Evolutionary conservation across 2,113 vertebrate genomes (phyloP).

Genomic region (Lepisosteus osseus): DNA sequence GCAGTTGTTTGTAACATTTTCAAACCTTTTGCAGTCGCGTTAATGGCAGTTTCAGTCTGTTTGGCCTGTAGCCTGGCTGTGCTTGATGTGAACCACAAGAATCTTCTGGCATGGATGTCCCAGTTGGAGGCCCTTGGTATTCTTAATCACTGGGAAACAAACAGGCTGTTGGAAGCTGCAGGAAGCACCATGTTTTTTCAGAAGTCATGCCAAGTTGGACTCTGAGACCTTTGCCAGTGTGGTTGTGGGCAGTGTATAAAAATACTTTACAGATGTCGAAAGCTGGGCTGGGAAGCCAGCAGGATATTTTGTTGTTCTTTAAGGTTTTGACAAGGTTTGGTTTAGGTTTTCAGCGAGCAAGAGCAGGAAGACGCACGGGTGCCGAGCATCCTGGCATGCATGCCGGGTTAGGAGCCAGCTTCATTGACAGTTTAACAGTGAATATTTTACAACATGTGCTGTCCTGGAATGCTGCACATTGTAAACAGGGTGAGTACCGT

Average conservation of each 20-base stretch:
- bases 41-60: conserved; percentile 12
- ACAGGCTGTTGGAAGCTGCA: conserved; percentile 54
- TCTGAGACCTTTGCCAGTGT: conserved; percentile 60
- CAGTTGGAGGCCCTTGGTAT: conserved; percentile 29
- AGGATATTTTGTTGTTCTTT: conserved; percentile 37
- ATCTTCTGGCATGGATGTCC: conserved; percentile 17
- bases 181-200: conserved; percentile 60
- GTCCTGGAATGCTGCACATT: conserved; percentile 43
- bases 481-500: conserved; percentile 52
- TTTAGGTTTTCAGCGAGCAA: conserved; percentile 22
- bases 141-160: conserved; percentile 55
- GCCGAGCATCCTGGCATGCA: conserved; percentile 37
- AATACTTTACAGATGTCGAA: conserved; percentile 71
- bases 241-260: conserved; percentile 59
- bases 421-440: conserved; percentile 66
- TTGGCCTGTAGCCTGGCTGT: conserved; percentile 47
- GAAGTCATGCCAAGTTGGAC: conserved; percentile 70
- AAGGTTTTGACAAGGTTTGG: conserved; percentile 26
- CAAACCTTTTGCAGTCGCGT: not conserved
- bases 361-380: conserved; percentile 15
- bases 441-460: conserved; percentile 62
- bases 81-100: conserved; percentile 37
- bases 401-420: conserved; percentile 48
- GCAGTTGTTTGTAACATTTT: conserved; percentile 8
- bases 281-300: conserved; percentile 49